A percentile compares a stretch with the other conserved stretches of the same genome.
Evolutionary conservation across 2,113 vertebrate species (phyloP).

Genomic region (Chaetura pelagica): DNA sequence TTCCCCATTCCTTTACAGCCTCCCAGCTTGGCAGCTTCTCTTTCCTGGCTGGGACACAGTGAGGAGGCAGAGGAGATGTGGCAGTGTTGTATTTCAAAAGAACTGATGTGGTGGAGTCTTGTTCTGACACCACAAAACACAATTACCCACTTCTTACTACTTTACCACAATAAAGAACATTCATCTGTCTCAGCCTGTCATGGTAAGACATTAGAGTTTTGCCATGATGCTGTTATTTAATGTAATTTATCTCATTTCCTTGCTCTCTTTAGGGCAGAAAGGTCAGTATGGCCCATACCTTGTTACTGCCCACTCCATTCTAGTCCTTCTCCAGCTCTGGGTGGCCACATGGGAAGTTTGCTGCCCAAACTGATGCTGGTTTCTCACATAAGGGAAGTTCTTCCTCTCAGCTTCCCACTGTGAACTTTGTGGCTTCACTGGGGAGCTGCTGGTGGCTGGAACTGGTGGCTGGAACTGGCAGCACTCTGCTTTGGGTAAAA

Average conservation of each 20-base stretch:
- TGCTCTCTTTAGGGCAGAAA: not conserved
- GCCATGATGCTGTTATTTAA: not conserved
- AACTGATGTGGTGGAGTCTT: accelerated
- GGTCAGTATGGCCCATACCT: not conserved
- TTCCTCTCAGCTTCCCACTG: not conserved
- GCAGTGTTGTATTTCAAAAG: not conserved
- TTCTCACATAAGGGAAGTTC: not conserved
- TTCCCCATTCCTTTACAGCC: not conserved
- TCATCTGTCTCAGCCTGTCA: not conserved
- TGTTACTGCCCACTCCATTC: not conserved
- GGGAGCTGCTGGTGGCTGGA: not conserved
- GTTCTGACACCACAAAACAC: not conserved
- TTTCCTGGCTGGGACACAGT: not conserved
- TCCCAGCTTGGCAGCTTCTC: not conserved
- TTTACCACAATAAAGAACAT: not conserved
- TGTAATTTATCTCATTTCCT: not conserved
- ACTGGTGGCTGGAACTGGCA: conserved; percentile 31
- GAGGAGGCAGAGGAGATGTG: not conserved
- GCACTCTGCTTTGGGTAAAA: not conserved
- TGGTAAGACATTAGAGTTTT: not conserved
- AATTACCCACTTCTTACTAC: not conserved
- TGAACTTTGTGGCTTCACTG: not conserved
- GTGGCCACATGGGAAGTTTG: not conserved
- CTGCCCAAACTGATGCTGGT: not conserved
- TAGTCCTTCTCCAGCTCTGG: not conserved